Conservation (phyloP, 2,888 invertebrate species). For the Archips crataeganus region DNA sequence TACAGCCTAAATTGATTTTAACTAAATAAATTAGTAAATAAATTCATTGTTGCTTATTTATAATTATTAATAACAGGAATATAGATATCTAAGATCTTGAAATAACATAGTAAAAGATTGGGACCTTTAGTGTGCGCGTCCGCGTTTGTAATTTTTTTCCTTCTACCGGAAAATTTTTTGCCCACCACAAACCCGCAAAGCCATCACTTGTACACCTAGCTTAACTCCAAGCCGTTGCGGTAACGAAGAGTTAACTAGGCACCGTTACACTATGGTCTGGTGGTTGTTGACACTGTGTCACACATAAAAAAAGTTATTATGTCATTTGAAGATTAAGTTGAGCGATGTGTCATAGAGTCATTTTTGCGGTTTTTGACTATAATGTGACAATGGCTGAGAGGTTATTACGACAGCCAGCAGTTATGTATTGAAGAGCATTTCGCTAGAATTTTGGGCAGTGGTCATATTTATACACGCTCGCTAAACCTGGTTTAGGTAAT, state of each 20-base stretch:
- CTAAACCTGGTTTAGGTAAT: no score
- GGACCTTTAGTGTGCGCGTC: no score
- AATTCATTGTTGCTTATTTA: no score
- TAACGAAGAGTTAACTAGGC: constrained; percentile 37
- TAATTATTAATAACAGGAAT: no score
- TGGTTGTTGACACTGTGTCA: constrained; percentile 39
- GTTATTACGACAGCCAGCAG: not conserved
- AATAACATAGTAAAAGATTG: no score
- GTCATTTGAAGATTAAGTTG: constrained; percentile 26
- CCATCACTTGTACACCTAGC: constrained; percentile 10
- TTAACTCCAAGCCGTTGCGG: constrained; percentile 30
- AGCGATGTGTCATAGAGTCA: constrained; percentile 17
- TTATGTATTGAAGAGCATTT: not conserved
- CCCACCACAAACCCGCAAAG: not conserved
- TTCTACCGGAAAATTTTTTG: no score
- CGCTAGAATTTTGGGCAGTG: no score
- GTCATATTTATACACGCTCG: no score
- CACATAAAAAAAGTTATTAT: constrained; percentile 40
- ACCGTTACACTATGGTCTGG: constrained; percentile 39
- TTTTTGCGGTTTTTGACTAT: not conserved
- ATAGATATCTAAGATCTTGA: no score
- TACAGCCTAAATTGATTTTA: no score
- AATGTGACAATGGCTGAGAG: not conserved
- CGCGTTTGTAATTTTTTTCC: no score
- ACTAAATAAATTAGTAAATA: no score